A percentile compares a stretch with the other conserved stretches of the same genome.
phyloP scores from a whole-genome alignment of 2,113 vertebrate genomes.

The Chauna torquata region DNA sequence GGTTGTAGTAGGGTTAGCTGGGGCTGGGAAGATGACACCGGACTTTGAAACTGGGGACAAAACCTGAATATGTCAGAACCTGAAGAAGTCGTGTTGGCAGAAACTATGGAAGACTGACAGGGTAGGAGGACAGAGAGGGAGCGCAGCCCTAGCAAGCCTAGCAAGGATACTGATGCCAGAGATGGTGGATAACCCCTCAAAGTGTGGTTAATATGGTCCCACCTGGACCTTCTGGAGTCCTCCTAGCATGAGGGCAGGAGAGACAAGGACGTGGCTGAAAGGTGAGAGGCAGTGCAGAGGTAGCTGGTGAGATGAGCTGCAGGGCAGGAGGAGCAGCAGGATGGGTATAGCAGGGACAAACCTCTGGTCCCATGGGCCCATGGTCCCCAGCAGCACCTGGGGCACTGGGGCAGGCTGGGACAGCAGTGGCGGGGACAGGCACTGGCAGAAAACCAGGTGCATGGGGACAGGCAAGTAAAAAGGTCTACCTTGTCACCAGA shows the following conservation, averaged over 20 bases:
- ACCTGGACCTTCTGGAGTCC: not conserved
- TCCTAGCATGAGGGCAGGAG: not conserved
- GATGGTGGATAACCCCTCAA: not conserved
- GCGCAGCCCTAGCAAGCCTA: not conserved
- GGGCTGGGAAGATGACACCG: not conserved
- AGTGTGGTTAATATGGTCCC: not conserved
- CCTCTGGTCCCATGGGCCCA: fast-evolving
- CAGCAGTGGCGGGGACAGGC: not conserved
- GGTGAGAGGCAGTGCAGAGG: not conserved
- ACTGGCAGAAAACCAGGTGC: not conserved
- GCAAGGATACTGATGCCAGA: not conserved
- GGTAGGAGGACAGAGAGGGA: not conserved
- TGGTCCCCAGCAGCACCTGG: not conserved
- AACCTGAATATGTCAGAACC: not conserved
- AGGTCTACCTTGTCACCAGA: not conserved
- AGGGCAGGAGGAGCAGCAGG: not conserved
- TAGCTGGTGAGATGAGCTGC: not conserved
- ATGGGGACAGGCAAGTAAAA: not conserved
- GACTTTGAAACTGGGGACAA: not conserved
- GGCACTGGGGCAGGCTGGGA: not conserved
- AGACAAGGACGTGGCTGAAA: not conserved
- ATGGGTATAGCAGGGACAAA: not conserved
- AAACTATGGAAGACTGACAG: not conserved
- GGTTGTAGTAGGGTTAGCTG: not conserved
- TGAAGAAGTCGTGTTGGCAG: not conserved